These are phyloP conservation scores for Cuculus canorus DNA, from an alignment of 2,797 vertebrate genomes.

Conservation along the genomic window DNA sequence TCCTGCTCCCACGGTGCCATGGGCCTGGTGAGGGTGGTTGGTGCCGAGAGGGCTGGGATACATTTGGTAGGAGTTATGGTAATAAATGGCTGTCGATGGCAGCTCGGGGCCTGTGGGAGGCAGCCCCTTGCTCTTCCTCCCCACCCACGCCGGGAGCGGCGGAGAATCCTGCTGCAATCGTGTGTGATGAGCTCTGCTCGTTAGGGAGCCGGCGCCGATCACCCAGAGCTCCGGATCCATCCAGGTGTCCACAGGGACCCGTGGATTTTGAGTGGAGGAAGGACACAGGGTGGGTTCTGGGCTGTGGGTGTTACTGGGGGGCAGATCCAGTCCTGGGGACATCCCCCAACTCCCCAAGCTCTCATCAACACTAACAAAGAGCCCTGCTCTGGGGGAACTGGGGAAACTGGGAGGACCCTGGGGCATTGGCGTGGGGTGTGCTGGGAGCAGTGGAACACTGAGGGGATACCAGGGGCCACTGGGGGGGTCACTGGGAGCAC, in stretches of 20 bases:
- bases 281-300: background rate
- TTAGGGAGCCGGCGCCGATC: background rate
- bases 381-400: background rate
- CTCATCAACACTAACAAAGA: accelerated
- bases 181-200: no score
- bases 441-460: background rate
- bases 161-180: background rate
- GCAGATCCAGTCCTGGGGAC: accelerated
- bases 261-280: background rate
- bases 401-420: background rate
- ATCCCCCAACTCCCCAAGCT: accelerated
- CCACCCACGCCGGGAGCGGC: accelerated
- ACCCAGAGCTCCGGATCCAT: accelerated
- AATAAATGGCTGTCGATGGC: accelerated
- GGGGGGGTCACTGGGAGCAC: background rate
- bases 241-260: background rate
- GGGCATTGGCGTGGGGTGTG: background rate
- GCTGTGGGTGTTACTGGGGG: no score
- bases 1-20: background rate
- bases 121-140: background rate
- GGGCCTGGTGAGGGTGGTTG: accelerated
- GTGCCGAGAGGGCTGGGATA: background rate
- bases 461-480: no score
- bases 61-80: background rate
- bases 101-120: accelerated